Evolutionary conservation across 2,797 vertebrate genomes (phyloP), one percentile per base, ranked within the genome.

Genomic region (Odontamblyopus lacepedii): DNA sequence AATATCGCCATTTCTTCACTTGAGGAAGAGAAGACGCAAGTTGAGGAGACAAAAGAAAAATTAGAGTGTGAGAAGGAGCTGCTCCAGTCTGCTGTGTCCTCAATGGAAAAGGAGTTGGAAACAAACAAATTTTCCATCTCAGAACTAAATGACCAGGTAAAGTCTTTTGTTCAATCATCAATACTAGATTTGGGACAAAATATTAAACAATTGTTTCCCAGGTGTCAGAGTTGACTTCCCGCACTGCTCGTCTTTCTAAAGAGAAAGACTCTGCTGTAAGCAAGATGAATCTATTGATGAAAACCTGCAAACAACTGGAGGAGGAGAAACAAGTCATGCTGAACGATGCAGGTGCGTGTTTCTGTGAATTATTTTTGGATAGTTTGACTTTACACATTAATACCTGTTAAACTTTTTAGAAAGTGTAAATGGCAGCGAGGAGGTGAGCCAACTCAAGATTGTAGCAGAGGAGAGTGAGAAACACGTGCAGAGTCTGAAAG

Each of bases 251-350:
- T 12, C 76, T 96, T 73, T 90, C 92, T 70, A 95, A 95, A 78
- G 95, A 95, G 75, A 94, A 87, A 71, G 93, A 95, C 38, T 84
- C 85, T 41, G 91, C 93, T 35, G 84, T 90, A 70, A 93, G 87
- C 81, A 91, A 95, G 88, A 90, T 95, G 60, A 92, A 87, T 63
- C 88, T 95, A 19, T 95, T 95, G 94, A 95, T 96, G 87, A 95
- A 95, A 83, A 94, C 92, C 13, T 97, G 93, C 88, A 95, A 95
- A 82, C 93, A 95, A 77, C 87, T 97, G 88, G 94, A 97, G 85
- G 87, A 91, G 78, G 96, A 97, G 84, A 97, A 96, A 69, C 85
- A 93, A 76, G 30, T 62, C 8, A 65, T 96, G 73, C 71, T 94
- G 57, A 91, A 88, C 72, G 60, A 35, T 61, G 73, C 86, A 82